Evolutionary conservation across 1,140 invertebrate genomes (phyloP).

Genomic region (Conopomorpha cramerella): DNA sequence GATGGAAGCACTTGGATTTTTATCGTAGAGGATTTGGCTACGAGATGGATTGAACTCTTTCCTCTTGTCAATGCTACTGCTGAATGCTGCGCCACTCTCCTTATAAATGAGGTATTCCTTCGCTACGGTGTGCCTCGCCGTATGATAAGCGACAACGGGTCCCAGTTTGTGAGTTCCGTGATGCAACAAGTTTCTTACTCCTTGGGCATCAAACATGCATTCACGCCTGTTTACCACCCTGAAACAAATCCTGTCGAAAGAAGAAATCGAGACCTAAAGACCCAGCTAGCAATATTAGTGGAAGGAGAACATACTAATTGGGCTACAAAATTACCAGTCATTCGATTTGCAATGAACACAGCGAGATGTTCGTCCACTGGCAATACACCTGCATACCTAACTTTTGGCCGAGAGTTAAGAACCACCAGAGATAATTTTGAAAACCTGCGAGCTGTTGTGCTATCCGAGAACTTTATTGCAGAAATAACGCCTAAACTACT

Average conservation of each 20-base stretch:
- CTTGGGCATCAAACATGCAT: conserved; percentile 17
- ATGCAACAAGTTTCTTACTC: conserved; percentile 21
- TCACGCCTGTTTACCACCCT: conserved; percentile 27
- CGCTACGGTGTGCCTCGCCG: conserved; percentile 11
- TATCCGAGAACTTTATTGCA: conserved; percentile 12
- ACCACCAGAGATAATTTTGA: too few relatives aligned
- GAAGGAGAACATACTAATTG: conserved; percentile 20
- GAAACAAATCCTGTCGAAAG: conserved; percentile 25
- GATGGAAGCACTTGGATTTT: neutral
- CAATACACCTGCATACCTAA: conserved; percentile 27
- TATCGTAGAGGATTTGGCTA: conserved; percentile 4
- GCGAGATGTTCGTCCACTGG: conserved; percentile 22
- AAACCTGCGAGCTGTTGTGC: too few relatives aligned
- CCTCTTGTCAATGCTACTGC: conserved; percentile 4
- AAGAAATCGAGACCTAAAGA: too few relatives aligned
- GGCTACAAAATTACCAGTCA: conserved; percentile 19
- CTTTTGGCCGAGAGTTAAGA: too few relatives aligned
- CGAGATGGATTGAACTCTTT: conserved; percentile 11
- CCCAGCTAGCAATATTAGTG: conserved; percentile 15
- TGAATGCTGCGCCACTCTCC: conserved; percentile 17
- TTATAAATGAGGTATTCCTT: conserved; percentile 10
- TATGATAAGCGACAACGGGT: conserved; percentile 16
- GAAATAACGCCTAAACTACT: conserved; percentile 11
- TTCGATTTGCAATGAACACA: conserved; percentile 34
- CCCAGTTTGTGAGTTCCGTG: conserved; percentile 13